Percentiles rank a stretch among this genome's conserved stretches.
These are phyloP conservation scores for Miopithecus talapoin DNA, from an alignment of 2,797 vertebrate genomes.

Conservation along the genomic window DNA sequence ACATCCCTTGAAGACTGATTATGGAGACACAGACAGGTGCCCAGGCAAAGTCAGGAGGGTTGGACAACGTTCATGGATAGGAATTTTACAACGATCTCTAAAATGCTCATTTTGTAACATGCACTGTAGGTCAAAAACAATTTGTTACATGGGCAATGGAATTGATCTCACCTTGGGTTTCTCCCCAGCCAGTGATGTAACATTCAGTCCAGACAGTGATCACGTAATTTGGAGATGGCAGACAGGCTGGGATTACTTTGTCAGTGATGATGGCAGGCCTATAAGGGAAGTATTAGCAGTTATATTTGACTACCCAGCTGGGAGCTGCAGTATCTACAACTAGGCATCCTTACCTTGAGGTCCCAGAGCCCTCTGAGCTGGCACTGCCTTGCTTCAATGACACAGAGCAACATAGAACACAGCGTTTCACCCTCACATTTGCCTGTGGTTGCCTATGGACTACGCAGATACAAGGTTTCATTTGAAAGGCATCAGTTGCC, in stretches of 20 bases:
- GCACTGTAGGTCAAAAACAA: background rate
- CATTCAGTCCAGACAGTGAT: conserved; percentile 91
- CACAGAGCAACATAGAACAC: background rate
- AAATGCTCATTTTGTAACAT: fast-evolving
- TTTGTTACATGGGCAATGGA: background rate
- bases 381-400: too few species aligned
- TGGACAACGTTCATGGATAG: fast-evolving
- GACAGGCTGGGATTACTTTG: conserved; percentile 90
- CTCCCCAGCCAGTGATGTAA: conserved; percentile 97
- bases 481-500: too few species aligned
- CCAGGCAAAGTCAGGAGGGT: background rate
- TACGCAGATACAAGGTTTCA: fast-evolving
- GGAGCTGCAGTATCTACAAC: background rate
- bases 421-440: background rate
- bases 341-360: fast-evolving
- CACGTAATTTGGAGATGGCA: conserved; percentile 88
- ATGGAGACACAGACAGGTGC: background rate
- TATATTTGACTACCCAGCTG: fast-evolving
- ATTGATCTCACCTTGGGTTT: conserved; percentile 89
- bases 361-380: background rate
- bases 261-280: conserved; percentile 90
- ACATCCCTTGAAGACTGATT: fast-evolving
- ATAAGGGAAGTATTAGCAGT: conserved; percentile 69
- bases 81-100: background rate
- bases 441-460: background rate